Evolutionary conservation across 1,140 invertebrate genomes (phyloP).

Genomic region (Branchinecta lindahli): DNA sequence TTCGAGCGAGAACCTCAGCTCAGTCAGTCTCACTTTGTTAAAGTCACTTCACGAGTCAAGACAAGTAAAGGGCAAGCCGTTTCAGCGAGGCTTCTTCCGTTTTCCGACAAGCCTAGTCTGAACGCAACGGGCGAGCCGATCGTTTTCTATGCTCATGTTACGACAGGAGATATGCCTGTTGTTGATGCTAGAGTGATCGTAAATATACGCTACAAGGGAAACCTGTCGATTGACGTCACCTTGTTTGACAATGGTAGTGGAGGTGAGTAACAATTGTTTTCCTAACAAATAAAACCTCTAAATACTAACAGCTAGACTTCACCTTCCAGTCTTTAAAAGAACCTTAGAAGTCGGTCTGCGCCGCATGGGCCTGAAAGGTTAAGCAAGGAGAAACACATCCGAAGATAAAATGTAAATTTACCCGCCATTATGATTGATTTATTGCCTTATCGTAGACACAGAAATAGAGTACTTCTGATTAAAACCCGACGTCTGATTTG

Average conservation of each 20-base stretch:
- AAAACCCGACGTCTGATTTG: too few species aligned
- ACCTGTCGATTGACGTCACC: constrained; percentile 33
- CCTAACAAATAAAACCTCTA: too few species aligned
- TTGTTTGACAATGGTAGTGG: constrained; percentile 44
- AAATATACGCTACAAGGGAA: constrained; percentile 24
- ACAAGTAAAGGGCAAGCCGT: constrained; percentile 7
- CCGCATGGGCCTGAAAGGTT: too few species aligned
- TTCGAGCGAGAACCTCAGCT: constrained; percentile 39
- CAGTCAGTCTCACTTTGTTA: constrained; percentile 40
- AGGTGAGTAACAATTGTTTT: constrained; percentile 31
- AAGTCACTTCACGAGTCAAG: constrained; percentile 26
- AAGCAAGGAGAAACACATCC: too few species aligned
- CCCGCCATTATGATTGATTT: too few species aligned
- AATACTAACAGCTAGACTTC: too few species aligned
- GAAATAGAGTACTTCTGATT: too few species aligned
- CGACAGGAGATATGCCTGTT: constrained; percentile 36
- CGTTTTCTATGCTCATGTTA: constrained; percentile 36
- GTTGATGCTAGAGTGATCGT: constrained; percentile 37
- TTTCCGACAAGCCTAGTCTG: constrained; percentile 25
- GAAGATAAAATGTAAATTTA: too few species aligned
- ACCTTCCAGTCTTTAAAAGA: too few species aligned
- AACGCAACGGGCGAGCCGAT: constrained; percentile 32
- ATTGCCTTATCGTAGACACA: too few species aligned
- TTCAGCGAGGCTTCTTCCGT: constrained; percentile 16
- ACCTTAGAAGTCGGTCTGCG: too few species aligned